A percentile compares a stretch with the other conserved stretches of the same genome.
phyloP scores from a whole-genome alignment of 2,888 invertebrate genomes.

The Philopedon plagiatum region DNA sequence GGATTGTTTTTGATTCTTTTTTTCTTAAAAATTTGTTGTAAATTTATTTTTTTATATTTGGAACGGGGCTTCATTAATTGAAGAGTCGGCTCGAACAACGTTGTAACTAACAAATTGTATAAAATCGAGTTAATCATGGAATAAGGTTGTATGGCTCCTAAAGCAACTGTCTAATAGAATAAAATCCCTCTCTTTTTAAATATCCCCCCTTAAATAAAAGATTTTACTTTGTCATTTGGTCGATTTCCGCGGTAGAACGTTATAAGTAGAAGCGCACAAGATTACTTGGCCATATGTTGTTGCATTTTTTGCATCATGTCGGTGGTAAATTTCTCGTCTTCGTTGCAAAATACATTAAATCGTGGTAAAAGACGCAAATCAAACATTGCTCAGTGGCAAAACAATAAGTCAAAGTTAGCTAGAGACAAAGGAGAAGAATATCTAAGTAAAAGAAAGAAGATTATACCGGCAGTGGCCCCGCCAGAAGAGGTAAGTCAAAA shows the following conservation, averaged over 20 bases:
- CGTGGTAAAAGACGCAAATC: not conserved
- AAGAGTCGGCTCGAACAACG: too few relatives aligned
- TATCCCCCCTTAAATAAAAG: not conserved
- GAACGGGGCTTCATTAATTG: too few relatives aligned
- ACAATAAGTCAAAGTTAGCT: constrained; percentile 3
- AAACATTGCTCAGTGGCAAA: constrained; percentile 1
- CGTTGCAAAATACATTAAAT: constrained; percentile 1
- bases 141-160: not conserved
- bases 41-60: too few relatives aligned
- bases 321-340: not conserved
- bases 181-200: not conserved
- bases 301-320: not conserved
- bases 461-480: constrained; percentile 5
- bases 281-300: constrained; percentile 1
- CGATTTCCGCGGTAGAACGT: not conserved
- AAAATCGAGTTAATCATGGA: too few relatives aligned
- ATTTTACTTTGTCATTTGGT: not conserved
- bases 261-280: not conserved
- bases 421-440: constrained; percentile 16
- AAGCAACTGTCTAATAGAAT: not conserved
- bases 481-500: constrained; percentile 22
- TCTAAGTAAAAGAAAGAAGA: constrained; percentile 10
- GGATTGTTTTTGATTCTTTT: too few relatives aligned
- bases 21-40: too few relatives aligned
- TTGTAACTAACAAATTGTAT: too few relatives aligned